These are phyloP conservation scores for Azorinus chamasolen DNA, from an alignment of 2,888 invertebrate genomes.

Conservation along the genomic window DNA sequence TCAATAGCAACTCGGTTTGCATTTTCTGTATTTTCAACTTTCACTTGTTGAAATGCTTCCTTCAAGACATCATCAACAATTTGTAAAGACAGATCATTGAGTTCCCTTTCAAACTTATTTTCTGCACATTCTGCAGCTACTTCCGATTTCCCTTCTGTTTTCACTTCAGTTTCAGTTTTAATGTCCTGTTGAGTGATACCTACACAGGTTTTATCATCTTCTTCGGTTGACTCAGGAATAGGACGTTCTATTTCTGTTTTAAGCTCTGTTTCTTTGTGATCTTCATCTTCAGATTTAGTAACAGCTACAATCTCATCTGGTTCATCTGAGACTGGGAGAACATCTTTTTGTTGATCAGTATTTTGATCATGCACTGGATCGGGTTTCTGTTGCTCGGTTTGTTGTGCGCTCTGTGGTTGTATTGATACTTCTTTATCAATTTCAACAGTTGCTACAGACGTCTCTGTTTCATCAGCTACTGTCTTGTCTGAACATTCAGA, in stretches of 20 bases:
- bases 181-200: neutral
- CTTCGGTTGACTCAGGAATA: neutral
- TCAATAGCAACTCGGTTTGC: no score
- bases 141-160: neutral
- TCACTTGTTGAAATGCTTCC: neutral
- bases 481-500: neutral
- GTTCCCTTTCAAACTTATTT: neutral
- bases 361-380: no score
- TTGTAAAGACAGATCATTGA: no score
- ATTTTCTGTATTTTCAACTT: neutral
- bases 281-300: neutral
- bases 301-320: conserved; percentile 1
- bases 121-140: neutral
- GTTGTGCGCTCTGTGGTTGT: no score
- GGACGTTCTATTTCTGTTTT: neutral
- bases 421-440: no score
- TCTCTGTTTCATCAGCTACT: neutral
- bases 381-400: no score
- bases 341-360: no score
- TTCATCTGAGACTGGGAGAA: no score
- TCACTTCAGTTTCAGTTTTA: neutral
- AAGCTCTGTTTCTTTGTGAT: neutral
- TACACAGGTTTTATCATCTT: neutral
- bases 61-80: neutral
- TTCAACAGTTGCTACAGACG: no score